phyloP scores from a whole-genome alignment of 2,113 vertebrate genomes.

The Atrichornis clamosus region DNA sequence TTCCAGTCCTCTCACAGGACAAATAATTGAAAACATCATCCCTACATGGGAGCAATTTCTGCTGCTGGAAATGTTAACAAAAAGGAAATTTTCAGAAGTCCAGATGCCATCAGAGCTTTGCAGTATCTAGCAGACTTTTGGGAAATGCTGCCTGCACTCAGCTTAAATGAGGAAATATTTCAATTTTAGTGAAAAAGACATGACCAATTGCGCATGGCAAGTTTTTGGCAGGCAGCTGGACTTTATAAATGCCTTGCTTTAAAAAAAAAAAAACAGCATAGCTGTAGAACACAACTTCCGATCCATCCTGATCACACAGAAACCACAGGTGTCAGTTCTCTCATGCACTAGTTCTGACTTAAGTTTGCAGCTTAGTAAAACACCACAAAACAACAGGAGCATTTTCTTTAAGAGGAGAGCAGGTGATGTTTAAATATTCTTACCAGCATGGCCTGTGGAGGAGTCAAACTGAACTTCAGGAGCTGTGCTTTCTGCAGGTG shows the following conservation, averaged over 20 bases:
- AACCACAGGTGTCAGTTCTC: background rate
- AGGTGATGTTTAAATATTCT: conserved; percentile 8
- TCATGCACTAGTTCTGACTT: background rate
- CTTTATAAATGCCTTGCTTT: background rate
- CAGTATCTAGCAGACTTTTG: background rate
- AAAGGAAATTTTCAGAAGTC: background rate
- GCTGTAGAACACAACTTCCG: background rate
- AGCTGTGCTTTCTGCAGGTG: background rate
- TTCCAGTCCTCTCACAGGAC: conserved; percentile 15
- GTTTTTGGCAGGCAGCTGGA: background rate
- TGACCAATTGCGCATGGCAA: background rate
- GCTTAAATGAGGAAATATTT: conserved; percentile 25
- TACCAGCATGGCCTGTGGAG: conserved; percentile 30
- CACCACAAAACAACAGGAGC: background rate
- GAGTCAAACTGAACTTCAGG: conserved; percentile 1
- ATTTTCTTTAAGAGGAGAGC: background rate
- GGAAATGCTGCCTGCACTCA: background rate
- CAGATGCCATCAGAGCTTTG: background rate
- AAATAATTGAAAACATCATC: conserved; percentile 44
- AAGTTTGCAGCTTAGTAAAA: background rate
- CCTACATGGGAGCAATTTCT: conserved; percentile 11
- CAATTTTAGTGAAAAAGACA: background rate
- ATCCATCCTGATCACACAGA: background rate
- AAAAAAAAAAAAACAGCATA: background rate
- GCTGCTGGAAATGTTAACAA: background rate